Evolutionary conservation across 2,888 invertebrate genomes (phyloP).

Genomic region (Tiliacea citrago): DNA sequence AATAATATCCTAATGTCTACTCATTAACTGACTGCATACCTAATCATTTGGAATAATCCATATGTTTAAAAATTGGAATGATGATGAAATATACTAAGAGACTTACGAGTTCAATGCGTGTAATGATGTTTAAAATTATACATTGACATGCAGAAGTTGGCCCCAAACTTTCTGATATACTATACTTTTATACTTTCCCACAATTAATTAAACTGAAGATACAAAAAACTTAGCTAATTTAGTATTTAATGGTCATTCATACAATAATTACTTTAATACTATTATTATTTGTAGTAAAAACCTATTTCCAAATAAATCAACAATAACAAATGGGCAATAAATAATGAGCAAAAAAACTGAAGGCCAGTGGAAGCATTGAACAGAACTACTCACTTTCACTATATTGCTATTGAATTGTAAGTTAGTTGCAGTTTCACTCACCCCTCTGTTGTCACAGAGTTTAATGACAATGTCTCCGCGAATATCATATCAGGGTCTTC

Average conservation of each 20-base stretch:
- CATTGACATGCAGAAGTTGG: not conserved
- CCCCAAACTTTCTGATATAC: not conserved
- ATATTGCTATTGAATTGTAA: constrained; percentile 22
- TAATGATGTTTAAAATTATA: not conserved
- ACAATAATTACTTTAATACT: not conserved
- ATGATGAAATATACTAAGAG: constrained; percentile 29
- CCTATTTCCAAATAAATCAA: constrained; percentile 27
- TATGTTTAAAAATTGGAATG: not conserved
- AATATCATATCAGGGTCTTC: constrained; percentile 86
- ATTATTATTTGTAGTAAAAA: not conserved
- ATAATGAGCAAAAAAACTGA: constrained; percentile 56
- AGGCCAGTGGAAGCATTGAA: constrained; percentile 59
- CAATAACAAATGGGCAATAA: constrained; percentile 43
- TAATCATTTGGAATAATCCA: not conserved
- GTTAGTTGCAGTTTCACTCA: constrained; percentile 76
- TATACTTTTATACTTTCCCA: not conserved
- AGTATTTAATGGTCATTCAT: not conserved
- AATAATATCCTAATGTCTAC: not conserved
- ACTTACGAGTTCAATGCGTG: not conserved
- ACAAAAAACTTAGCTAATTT: not conserved
- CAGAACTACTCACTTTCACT: constrained; percentile 66
- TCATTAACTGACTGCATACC: not conserved
- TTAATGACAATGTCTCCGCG: constrained; percentile 88
- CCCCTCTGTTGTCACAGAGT: constrained; percentile 90
- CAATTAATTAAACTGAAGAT: not conserved